Conservation (phyloP, 1,140 invertebrate species). For the Rhynchophorus ferrugineus region DNA sequence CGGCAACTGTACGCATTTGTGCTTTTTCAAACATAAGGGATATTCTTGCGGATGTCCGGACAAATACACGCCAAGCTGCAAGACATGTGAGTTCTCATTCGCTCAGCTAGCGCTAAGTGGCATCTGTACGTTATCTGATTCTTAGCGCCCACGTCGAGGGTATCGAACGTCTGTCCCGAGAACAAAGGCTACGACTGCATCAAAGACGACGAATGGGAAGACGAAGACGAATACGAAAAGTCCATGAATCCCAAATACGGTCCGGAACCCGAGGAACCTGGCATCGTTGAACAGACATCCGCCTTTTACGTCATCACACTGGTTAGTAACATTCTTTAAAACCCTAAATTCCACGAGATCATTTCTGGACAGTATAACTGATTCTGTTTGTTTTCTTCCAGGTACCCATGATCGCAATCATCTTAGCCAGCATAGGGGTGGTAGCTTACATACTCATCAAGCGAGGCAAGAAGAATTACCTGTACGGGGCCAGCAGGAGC, state of each 20-base stretch:
- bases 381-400: constrained; percentile 36
- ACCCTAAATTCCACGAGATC: not conserved
- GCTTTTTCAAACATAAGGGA: constrained; percentile 56
- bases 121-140: not conserved
- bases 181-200: constrained; percentile 17
- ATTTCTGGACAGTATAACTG: not conserved
- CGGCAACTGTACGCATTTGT: constrained; percentile 78
- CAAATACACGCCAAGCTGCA: constrained; percentile 47
- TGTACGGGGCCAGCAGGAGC: constrained; percentile 52
- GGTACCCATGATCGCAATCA: constrained; percentile 38
- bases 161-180: constrained; percentile 24
- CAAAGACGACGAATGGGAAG: constrained; percentile 6
- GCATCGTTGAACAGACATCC: not conserved
- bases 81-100: constrained; percentile 37
- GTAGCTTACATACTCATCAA: constrained; percentile 47
- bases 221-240: constrained; percentile 13
- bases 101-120: too few species aligned
- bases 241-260: not conserved
- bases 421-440: constrained; percentile 41
- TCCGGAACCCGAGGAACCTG: not conserved
- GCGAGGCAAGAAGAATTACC: constrained; percentile 51
- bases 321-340: constrained; percentile 2
- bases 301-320: constrained; percentile 24
- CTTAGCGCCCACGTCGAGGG: constrained; percentile 2
- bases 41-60: constrained; percentile 80